Base-by-base conservation (phyloP, 2,888 invertebrate species). In the Calliopum simillimum region DNA sequence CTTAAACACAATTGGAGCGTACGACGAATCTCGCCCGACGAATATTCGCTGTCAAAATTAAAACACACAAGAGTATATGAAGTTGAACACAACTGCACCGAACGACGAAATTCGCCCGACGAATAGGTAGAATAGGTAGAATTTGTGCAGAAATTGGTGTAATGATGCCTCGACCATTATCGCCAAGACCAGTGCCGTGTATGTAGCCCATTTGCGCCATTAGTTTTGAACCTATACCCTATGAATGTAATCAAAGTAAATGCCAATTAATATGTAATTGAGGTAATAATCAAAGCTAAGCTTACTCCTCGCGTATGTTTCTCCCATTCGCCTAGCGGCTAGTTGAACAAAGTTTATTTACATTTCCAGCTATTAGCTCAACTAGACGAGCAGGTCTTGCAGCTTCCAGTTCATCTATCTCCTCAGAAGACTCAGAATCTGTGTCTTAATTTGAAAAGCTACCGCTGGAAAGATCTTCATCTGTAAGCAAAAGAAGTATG, bases 171-270 rank as follows among this genome's bases (percentile, higher is more conserved):
- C 91, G 92, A 21, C 93, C 91, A 76, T 88, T 87, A 76, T 91
- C 92, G 6, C 97, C 97, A 63, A 98, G 88, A 0, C 97, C 97
- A 49, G 92, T 90, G 47, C 97, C 96, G 69, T 91, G 88, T 68
- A 96, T 88, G 81, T 97, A 98, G 0, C 97, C 97, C 97, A 98
- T 97, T 84, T 94, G 92, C 19, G 91, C 89, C 96, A 98, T 95
- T 76, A 98, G 85, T 86, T 93, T 95, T 1, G 97, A 97, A 0
- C 95, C 97, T 73, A 98, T 94, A 53, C 97, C 97, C 91, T 91
- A 64, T 81, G n/a, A n/a, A n/a, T n/a, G n/a, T n/a, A n/a, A n/a
- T n/a, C n/a, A n/a, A n/a, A n/a, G n/a, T n/a, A n/a, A n/a, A n/a
- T n/a, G n/a, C n/a, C n/a, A n/a, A n/a, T n/a, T n/a, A n/a, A n/a